A percentile compares a stretch with the other conserved stretches of the same genome.
phyloP scores from a whole-genome alignment of 2,888 invertebrate species.

The Yponomeuta malinellus region DNA sequence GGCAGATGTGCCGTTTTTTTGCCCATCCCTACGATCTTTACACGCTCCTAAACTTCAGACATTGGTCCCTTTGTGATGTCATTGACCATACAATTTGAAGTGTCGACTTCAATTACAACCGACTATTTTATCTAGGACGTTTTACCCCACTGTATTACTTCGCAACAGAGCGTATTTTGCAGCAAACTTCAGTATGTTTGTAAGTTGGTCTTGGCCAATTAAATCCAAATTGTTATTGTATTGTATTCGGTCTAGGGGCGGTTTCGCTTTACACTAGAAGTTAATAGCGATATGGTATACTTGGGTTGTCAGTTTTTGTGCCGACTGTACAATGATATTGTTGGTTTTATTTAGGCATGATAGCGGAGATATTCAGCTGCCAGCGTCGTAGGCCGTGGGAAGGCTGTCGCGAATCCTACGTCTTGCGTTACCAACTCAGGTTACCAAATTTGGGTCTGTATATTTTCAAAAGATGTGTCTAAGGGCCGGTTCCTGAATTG shows the following conservation, averaged over 20 bases:
- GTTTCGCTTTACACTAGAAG: neutral
- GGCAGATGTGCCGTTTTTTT: constrained; percentile 6
- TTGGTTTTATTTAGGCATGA: neutral
- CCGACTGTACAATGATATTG: neutral
- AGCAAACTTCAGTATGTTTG: neutral
- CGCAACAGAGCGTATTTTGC: neutral
- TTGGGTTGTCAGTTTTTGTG: neutral
- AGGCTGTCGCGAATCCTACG: no score
- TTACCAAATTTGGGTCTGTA: no score
- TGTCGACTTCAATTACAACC: neutral
- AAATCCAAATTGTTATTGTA: constrained; percentile 5
- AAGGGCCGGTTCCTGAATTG: no score
- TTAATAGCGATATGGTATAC: neutral
- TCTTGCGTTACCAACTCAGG: no score
- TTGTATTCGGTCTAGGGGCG: neutral
- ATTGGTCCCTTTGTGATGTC: constrained; percentile 1
- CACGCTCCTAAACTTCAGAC: neutral
- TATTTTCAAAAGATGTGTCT: no score
- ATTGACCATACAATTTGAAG: constrained; percentile 9
- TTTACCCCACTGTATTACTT: neutral
- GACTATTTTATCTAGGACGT: neutral
- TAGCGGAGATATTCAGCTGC: neutral
- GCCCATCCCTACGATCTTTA: neutral
- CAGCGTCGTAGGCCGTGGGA: neutral
- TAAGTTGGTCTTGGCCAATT: neutral